Conservation (phyloP, 1,140 invertebrate species). For the Bombus soroeensis region DNA sequence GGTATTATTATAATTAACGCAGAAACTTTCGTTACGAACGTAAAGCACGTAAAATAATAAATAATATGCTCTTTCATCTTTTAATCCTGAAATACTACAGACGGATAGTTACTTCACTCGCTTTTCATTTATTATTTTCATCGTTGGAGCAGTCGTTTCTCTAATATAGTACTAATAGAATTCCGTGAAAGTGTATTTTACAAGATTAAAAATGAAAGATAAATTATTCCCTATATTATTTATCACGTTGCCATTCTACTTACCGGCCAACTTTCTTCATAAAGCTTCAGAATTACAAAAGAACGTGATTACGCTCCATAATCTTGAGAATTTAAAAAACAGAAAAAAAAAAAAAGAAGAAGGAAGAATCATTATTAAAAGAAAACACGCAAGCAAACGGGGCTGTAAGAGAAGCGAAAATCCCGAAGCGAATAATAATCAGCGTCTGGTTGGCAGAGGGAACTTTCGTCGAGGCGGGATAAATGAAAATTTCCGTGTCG, state of each 20-base stretch:
- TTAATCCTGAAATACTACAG: too few species aligned
- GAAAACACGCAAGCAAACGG: neutral
- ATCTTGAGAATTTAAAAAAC: too few species aligned
- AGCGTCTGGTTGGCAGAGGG: neutral
- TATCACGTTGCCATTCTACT: neutral
- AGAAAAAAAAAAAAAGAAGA: too few species aligned
- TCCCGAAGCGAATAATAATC: constrained; percentile 15
- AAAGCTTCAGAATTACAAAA: too few species aligned
- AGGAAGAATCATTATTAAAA: neutral
- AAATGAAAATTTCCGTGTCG: constrained; percentile 17
- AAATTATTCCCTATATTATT: neutral
- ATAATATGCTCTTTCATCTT: too few species aligned
- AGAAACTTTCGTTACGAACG: neutral
- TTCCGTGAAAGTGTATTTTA: too few species aligned
- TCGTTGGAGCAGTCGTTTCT: too few species aligned
- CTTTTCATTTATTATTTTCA: too few species aligned
- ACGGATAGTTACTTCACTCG: too few species aligned
- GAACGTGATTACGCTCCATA: too few species aligned
- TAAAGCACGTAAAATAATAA: neutral
- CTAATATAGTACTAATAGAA: too few species aligned
- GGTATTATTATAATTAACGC: neutral
- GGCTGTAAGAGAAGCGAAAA: neutral
- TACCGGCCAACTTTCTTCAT: neutral
- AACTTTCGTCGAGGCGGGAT: neutral
- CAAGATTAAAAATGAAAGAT: neutral